phyloP scores from a whole-genome alignment of 2,113 vertebrate genomes.

The Oreotragus oreotragus region DNA sequence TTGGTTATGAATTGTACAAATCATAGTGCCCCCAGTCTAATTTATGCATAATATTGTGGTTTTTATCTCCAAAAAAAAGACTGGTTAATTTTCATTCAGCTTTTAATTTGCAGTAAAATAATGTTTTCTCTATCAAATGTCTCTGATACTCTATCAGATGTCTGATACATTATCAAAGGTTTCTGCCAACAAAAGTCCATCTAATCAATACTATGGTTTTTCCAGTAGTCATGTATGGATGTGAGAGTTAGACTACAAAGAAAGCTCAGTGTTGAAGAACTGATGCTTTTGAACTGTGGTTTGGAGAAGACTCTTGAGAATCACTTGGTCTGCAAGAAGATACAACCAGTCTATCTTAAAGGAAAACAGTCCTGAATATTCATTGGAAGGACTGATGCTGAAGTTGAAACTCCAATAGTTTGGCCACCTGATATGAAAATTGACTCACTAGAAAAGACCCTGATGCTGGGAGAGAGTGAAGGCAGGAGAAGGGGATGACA shows the following conservation, averaged over 20 bases:
- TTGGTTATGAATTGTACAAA: not conserved
- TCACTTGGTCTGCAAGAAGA: not conserved
- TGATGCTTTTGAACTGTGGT: not conserved
- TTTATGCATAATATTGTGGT: not conserved
- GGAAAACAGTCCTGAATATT: not conserved
- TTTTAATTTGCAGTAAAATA: not conserved
- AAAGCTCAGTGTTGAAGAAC: not conserved
- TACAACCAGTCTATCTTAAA: not conserved
- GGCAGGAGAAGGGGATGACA: not conserved
- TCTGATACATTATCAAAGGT: not conserved
- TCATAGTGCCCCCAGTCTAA: not conserved
- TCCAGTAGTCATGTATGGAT: not conserved
- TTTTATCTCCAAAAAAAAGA: not conserved
- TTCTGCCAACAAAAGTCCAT: not conserved
- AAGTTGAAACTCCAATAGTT: not conserved
- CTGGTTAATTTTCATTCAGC: not conserved
- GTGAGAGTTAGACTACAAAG: not conserved
- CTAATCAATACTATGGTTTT: not conserved
- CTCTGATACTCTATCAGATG: not conserved
- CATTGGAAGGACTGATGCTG: not conserved
- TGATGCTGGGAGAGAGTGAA: not conserved
- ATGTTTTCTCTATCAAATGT: slow-evolving; percentile 7
- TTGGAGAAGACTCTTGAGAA: not conserved
- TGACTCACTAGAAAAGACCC: not conserved
- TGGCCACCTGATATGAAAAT: not conserved